These are phyloP conservation scores for Platyura marginata DNA, from an alignment of 1,140 invertebrate genomes.

Conservation along the genomic window DNA sequence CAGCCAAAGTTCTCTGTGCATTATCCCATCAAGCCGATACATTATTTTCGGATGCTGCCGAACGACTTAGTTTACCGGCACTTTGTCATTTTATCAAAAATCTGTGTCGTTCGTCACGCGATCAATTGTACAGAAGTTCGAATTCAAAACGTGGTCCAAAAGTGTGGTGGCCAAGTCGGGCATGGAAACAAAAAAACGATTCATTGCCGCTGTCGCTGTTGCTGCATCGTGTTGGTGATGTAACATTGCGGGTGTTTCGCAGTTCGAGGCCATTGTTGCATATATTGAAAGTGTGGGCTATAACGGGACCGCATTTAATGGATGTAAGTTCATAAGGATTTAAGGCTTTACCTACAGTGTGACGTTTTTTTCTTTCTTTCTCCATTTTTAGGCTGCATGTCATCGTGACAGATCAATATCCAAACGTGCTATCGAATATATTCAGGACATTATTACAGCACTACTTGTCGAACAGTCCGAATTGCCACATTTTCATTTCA, in stretches of 20 bases:
- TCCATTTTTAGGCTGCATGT: constrained; percentile 53
- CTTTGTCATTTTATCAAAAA: constrained; percentile 64
- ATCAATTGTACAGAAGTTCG: constrained; percentile 43
- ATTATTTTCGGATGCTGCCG: constrained; percentile 66
- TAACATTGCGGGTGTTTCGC: constrained; percentile 68
- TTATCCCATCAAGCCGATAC: constrained; percentile 72
- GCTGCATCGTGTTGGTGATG: constrained; percentile 65
- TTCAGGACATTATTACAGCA: constrained; percentile 79
- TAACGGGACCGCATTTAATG: constrained; percentile 79
- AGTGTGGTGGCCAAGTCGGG: constrained; percentile 24
- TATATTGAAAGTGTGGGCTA: constrained; percentile 77
- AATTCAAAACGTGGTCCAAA: constrained; percentile 28
- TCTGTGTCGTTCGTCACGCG: constrained; percentile 62
- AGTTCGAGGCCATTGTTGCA: constrained; percentile 76
- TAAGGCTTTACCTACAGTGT: neutral
- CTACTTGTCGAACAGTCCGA: constrained; percentile 77
- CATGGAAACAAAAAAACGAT: constrained; percentile 25
- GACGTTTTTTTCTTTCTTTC: neutral
- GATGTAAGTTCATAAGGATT: constrained; percentile 37
- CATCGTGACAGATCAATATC: constrained; percentile 76
- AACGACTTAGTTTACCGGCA: constrained; percentile 66
- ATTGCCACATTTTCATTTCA: constrained; percentile 84
- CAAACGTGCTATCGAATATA: constrained; percentile 82
- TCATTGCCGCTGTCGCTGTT: constrained; percentile 33
- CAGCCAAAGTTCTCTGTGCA: constrained; percentile 70